These are phyloP conservation scores for Lasioglossum albipes DNA, from an alignment of 1,140 invertebrate genomes.

Conservation along the genomic window DNA sequence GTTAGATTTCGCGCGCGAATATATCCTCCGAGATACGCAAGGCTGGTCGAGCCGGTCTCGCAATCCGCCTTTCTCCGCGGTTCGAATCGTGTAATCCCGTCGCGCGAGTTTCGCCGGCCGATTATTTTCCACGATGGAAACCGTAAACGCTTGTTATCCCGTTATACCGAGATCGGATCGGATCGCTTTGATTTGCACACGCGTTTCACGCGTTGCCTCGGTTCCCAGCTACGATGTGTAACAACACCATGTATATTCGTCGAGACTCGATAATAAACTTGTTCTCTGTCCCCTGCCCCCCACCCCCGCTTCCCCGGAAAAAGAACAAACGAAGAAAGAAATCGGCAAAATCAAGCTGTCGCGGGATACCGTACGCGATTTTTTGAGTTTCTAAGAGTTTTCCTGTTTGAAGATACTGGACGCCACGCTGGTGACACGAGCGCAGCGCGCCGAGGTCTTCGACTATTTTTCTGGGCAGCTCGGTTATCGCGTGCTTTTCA, in stretches of 20 bases:
- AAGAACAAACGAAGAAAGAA: no score
- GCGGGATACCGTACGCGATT: not conserved
- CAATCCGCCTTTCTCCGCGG: slow-evolving; percentile 33
- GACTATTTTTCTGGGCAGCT: slow-evolving; percentile 87
- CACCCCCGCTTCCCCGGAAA: no score
- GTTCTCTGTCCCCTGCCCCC: not conserved
- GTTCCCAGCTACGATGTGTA: no score
- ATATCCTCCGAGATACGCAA: not conserved
- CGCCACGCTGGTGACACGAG: slow-evolving; percentile 93
- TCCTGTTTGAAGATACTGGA: slow-evolving; percentile 88
- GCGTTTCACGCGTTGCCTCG: no score
- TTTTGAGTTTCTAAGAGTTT: slow-evolving; percentile 24
- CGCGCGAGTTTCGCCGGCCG: slow-evolving; percentile 13
- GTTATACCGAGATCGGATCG: not conserved
- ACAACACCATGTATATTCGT: no score
- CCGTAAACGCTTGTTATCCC: not conserved
- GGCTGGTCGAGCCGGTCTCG: slow-evolving; percentile 22
- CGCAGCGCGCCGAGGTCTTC: slow-evolving; percentile 88
- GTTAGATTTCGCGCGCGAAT: no score
- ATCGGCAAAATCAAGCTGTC: no score
- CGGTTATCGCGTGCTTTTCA: slow-evolving; percentile 93
- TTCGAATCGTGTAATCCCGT: slow-evolving; percentile 12
- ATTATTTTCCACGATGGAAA: slow-evolving; percentile 5
- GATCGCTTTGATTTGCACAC: no score
- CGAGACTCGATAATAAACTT: no score